Evolutionary conservation across 2,797 vertebrate species (phyloP), one percentile per base, ranked within the genome.

Genomic region (Yasuhikotakia modesta): DNA sequence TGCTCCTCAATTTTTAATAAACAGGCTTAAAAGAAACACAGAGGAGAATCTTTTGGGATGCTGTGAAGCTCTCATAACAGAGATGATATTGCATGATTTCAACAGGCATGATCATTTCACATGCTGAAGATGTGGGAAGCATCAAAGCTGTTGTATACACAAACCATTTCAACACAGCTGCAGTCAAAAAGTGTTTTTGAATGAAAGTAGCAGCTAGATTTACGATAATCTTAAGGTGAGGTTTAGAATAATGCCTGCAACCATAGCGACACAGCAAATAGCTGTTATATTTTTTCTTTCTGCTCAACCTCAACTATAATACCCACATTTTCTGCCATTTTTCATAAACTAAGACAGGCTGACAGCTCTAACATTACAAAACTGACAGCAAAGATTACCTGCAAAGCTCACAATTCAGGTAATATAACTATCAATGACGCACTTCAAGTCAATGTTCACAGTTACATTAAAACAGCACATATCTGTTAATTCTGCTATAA

Each of bases 1-100:
- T 30, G 14, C 32, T 75, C 14, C 21, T 75, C 6, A 30, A 30
- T 76, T 57, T 67, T 30, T 76, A 2, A 74, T 43, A 53, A 24
- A 27, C 14, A 12, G 21, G 22, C 32, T 45, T 75, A 21, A 45
- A 66, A 66, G 17, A 19, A 57, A 55, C 21, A 35, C 63, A n/a
- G 52, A 19, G 5, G 46, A 55, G 13, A 35, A 65, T 53, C 16
- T 65, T 53, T 50, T 63, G 46, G 27, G 19, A 52, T 27, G 63
- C 50, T 27, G 30, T 13, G n/a, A 65, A 14, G 12, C 32, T 65
- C 61, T 66, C 24, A 2, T 50, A 32, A 24, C 14, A 39, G 63
- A 65, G 27, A 4, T 39, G 14, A 64, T 53, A n/a, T 8, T 35
- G 10, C 6, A 3, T n/a, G 8, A 74, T 64, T 74, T 74, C 10